Conservation (phyloP, 2,888 invertebrate genomes). For the Chrysolina oricalcia region DNA sequence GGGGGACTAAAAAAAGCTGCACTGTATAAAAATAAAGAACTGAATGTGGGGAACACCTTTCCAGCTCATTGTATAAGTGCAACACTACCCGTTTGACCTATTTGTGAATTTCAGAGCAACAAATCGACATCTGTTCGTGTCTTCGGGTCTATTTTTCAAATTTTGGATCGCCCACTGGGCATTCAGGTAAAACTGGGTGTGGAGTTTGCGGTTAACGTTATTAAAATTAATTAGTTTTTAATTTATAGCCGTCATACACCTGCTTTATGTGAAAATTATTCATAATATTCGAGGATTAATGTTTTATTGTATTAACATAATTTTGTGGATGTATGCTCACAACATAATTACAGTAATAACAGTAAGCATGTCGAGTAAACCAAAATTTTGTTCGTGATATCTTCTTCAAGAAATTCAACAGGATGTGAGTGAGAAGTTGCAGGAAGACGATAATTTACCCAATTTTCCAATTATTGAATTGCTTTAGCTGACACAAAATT, state of each 20-base stretch:
- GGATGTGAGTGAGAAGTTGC: background rate
- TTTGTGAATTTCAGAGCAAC: slow-evolving; percentile 21
- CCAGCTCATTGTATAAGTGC: background rate
- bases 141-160: slow-evolving; percentile 44
- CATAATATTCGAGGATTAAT: slow-evolving; percentile 43
- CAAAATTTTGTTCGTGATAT: slow-evolving; percentile 18
- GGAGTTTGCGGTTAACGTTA: slow-evolving; percentile 50
- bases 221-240: slow-evolving; percentile 62
- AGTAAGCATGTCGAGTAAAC: slow-evolving; percentile 19
- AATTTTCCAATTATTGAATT: no score
- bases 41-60: background rate
- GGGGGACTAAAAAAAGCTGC: no score
- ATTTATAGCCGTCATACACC: slow-evolving; percentile 61
- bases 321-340: slow-evolving; percentile 40
- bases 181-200: slow-evolving; percentile 53
- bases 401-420: background rate
- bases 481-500: no score
- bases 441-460: background rate
- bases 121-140: slow-evolving; percentile 35
- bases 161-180: slow-evolving; percentile 50
- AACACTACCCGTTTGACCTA: background rate
- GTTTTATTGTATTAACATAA: slow-evolving; percentile 49
- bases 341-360: slow-evolving; percentile 45
- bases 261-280: slow-evolving; percentile 53
- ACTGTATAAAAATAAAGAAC: no score